Evolutionary conservation across 2,113 vertebrate species (phyloP).

Genomic region (Caranx ignobilis): DNA sequence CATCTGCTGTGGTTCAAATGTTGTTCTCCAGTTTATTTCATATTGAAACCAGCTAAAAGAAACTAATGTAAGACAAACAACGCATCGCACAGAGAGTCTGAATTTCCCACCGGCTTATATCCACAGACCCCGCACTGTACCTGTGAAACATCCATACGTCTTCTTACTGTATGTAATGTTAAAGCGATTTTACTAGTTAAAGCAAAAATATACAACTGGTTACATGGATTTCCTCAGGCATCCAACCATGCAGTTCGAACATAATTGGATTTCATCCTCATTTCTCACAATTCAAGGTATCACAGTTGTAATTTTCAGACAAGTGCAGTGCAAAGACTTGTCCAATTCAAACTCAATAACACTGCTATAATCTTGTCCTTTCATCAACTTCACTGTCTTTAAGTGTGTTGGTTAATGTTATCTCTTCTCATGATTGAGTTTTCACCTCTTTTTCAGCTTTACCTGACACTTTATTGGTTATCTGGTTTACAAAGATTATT

Average conservation of each 20-base stretch:
- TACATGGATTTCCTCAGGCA: constrained; percentile 69
- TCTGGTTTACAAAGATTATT: constrained; percentile 98
- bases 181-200: constrained; percentile 69
- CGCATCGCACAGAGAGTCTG: neutral
- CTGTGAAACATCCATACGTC: constrained; percentile 46
- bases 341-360: constrained; percentile 87
- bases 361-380: constrained; percentile 80
- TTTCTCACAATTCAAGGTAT: constrained; percentile 76
- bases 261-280: constrained; percentile 74
- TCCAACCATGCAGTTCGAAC: constrained; percentile 66
- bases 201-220: constrained; percentile 75
- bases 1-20: constrained; percentile 43
- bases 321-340: constrained; percentile 81
- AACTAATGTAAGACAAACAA: neutral
- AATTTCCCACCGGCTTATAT: constrained; percentile 35
- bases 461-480: constrained; percentile 95
- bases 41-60: constrained; percentile 36
- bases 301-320: constrained; percentile 78
- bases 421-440: constrained; percentile 96
- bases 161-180: constrained; percentile 61
- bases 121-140: constrained; percentile 2
- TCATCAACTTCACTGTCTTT: constrained; percentile 85
- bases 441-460: constrained; percentile 96
- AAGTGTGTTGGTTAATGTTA: constrained; percentile 89
- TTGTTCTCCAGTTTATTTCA: constrained; percentile 30